Base-by-base conservation (phyloP, 2,113 vertebrate genomes). In the Anarhynchus alexandrinus region DNA sequence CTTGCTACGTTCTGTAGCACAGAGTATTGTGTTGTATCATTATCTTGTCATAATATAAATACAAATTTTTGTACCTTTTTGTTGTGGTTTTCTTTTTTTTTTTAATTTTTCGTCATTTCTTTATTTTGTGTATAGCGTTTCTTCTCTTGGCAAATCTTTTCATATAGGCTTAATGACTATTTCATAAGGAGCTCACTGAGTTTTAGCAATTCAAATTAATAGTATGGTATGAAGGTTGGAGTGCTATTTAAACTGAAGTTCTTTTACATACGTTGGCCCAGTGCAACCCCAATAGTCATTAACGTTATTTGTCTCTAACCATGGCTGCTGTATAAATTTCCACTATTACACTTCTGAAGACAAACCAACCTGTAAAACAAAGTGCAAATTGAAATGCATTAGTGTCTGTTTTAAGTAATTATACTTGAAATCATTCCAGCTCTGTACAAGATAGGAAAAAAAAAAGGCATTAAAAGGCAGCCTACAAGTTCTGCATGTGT, bases 21-120 rank as follows among this genome's bases (percentile, higher is more conserved):
- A 82, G 98, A 97, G 97, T 97, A 97, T 98, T 98, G 98, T 99
- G 98, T 98, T 97, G 95, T 97, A 96, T 97, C 97, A 91, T 98
- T 97, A 97, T 98, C 98, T 99, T 93, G 70, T 98, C 99, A 98
- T 99, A 98, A 99, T 97, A 99, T 98, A 99, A 99, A 98, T 98
- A 99, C 95, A 97, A 97, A 97, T 98, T 99, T 99, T 99, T 99
- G 98, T 99, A 99, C 97, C 98, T 98, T 97, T 90, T 76, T 94
- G 72, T 84, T 90, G 88, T 95, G 45, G 86, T 76, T 93, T 96
- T 94, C 16, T 92, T 6, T 40, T 57, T 69, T 72, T 65, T 9
- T 15, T 82, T 4, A 52, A 94, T 81, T 47, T 34, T 32, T 84
- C 13, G 14, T 74, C 4, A 1, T 73, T 66, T 69, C 38, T 9